phyloP scores from a whole-genome alignment of 2,113 vertebrate species.

The Sigmodon hispidus region DNA sequence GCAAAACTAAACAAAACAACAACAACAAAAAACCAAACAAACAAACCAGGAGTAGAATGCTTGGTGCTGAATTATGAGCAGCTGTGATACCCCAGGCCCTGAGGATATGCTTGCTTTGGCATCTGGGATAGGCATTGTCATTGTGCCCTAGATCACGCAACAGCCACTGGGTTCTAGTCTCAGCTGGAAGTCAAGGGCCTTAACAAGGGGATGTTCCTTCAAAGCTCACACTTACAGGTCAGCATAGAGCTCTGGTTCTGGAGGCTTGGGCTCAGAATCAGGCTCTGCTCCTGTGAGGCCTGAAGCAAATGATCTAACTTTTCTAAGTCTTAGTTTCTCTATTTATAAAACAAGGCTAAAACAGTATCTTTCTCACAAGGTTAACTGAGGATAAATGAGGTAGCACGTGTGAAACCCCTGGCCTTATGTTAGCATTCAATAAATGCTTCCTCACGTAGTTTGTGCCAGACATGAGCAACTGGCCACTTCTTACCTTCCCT shows the following conservation, averaged over 20 bases:
- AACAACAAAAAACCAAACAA: no score
- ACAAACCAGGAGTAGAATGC: background rate
- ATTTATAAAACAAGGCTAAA: background rate
- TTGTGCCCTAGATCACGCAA: background rate
- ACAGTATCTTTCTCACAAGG: background rate
- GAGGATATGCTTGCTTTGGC: background rate
- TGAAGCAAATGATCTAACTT: background rate
- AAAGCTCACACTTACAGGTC: background rate
- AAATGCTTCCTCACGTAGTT: background rate
- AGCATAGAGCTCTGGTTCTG: background rate
- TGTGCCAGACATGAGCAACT: background rate
- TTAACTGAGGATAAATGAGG: background rate
- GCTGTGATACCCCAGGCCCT: background rate
- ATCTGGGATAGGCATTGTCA: background rate
- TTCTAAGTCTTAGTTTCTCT: background rate
- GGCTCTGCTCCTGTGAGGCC: background rate
- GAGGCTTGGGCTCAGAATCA: background rate
- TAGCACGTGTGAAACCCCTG: background rate
- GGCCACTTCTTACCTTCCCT: background rate
- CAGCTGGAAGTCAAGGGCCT: background rate
- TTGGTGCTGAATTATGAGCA: slow-evolving; percentile 46
- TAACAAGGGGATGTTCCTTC: background rate
- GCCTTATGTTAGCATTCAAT: background rate
- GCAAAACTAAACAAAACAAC: no score
- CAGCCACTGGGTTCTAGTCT: background rate